A percentile compares a stretch with the other conserved stretches of the same genome.
These are phyloP conservation scores for Clitarchus hookeri DNA, from an alignment of 2,888 invertebrate species.

Conservation along the genomic window DNA sequence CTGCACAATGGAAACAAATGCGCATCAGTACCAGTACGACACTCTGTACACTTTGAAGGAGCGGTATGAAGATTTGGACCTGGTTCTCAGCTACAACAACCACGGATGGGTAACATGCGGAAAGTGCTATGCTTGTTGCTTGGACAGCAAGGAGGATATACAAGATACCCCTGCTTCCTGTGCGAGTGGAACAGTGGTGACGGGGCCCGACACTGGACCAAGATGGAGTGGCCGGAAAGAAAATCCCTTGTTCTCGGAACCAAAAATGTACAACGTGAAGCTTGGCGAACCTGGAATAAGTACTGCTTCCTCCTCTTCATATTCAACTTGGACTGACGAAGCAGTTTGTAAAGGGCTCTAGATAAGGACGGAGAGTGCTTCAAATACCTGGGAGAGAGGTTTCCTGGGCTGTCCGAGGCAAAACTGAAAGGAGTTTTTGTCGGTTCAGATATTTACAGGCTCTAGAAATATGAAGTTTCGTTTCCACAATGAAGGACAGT, in stretches of 20 bases:
- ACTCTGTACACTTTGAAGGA: constrained; percentile 26
- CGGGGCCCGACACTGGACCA: neutral
- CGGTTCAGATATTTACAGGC: neutral
- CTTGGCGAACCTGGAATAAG: neutral
- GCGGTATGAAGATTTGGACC: constrained; percentile 6
- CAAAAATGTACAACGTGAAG: neutral
- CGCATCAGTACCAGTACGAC: constrained; percentile 2
- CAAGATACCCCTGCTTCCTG: constrained; percentile 15
- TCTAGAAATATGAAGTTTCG: neutral
- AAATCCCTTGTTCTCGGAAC: neutral
- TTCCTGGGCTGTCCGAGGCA: constrained; percentile 5
- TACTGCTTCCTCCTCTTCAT: too few relatives aligned
- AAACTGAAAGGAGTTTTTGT: neutral
- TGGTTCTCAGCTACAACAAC: constrained; percentile 21
- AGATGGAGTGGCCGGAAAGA: neutral
- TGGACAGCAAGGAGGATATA: neutral
- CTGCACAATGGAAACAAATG: constrained; percentile 26
- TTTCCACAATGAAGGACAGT: neutral
- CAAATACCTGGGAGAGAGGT: neutral
- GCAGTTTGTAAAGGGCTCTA: neutral
- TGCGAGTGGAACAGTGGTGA: neutral
- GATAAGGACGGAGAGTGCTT: too few relatives aligned
- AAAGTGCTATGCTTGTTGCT: neutral
- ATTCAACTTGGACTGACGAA: too few relatives aligned
- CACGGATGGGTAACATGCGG: neutral